phyloP scores from a whole-genome alignment of 2,888 invertebrate genomes.

The Asteroscopus sphinx region DNA sequence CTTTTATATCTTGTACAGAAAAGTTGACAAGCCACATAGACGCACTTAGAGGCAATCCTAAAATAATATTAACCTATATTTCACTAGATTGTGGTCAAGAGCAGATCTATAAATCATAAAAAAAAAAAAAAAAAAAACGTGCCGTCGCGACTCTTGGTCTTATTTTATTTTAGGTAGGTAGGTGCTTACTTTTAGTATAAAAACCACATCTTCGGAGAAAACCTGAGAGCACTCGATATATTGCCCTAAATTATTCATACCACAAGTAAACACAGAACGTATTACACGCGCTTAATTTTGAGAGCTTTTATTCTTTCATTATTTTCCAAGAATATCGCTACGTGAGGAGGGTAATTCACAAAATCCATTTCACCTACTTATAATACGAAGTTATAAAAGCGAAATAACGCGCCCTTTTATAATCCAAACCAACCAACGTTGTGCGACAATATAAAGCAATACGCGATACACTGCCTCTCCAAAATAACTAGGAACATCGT shows the following conservation, averaged over 20 bases:
- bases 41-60: too few species aligned
- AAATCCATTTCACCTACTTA: constrained; percentile 36
- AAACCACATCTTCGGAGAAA: not conserved
- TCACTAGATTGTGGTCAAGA: too few species aligned
- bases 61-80: too few species aligned
- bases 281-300: constrained; percentile 8
- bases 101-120: too few species aligned
- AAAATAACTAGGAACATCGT: constrained; percentile 10
- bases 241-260: constrained; percentile 6
- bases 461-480: constrained; percentile 29
- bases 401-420: constrained; percentile 14
- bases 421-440: constrained; percentile 4
- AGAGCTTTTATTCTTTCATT: constrained; percentile 1
- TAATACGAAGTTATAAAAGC: constrained; percentile 10
- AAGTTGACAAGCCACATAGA: too few species aligned
- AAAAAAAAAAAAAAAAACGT: too few species aligned
- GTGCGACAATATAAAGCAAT: constrained; percentile 9
- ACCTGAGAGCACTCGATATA: constrained; percentile 6
- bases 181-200: too few species aligned
- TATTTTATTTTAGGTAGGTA: too few species aligned
- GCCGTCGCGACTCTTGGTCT: too few species aligned
- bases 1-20: too few species aligned
- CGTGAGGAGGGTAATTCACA: constrained; percentile 16
- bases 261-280: constrained; percentile 6
- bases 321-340: constrained; percentile 13